Evolutionary conservation across 2,797 vertebrate species (phyloP).

Genomic region (Ctenochaetus hawaiiensis): DNA sequence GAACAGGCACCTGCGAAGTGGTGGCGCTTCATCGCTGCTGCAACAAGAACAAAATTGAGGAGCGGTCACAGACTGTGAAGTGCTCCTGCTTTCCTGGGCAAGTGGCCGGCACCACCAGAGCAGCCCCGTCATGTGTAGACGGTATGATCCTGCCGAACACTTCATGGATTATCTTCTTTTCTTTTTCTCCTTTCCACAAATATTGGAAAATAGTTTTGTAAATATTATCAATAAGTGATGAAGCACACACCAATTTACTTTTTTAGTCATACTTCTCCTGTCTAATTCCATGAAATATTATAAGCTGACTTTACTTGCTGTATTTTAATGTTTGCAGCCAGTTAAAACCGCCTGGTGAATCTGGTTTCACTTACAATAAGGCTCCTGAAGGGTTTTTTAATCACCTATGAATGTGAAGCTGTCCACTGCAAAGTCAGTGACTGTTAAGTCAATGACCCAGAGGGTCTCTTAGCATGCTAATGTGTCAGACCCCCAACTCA

Average conservation of each 20-base stretch:
- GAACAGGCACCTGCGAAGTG: constrained; percentile 97
- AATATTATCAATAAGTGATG: too few relatives aligned
- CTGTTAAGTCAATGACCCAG: constrained; percentile 51
- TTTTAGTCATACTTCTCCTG: too few relatives aligned
- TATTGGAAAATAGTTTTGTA: too few relatives aligned
- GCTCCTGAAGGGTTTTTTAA: constrained; percentile 38
- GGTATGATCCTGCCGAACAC: constrained; percentile 81
- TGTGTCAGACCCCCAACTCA: constrained; percentile 53
- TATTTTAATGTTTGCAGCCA: background rate
- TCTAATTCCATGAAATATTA: background rate
- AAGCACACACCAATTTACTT: too few relatives aligned
- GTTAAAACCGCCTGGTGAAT: background rate
- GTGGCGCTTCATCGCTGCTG: constrained; percentile 98
- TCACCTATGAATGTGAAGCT: constrained; percentile 37
- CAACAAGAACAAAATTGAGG: constrained; percentile 99
- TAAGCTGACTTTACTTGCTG: background rate
- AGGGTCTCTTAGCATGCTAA: constrained; percentile 69
- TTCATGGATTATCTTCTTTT: background rate
- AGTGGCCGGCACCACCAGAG: constrained; percentile 97
- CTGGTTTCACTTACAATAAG: background rate
- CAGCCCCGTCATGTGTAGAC: constrained; percentile 96
- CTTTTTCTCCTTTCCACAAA: too few relatives aligned
- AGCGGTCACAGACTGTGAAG: constrained; percentile 98
- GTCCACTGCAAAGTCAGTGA: constrained; percentile 12
- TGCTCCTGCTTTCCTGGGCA: constrained; percentile 99